A percentile compares a stretch with the other conserved stretches of the same genome.
phyloP scores from a whole-genome alignment of 92 coral and sea anemone species.

The Muricea muricata region DNA sequence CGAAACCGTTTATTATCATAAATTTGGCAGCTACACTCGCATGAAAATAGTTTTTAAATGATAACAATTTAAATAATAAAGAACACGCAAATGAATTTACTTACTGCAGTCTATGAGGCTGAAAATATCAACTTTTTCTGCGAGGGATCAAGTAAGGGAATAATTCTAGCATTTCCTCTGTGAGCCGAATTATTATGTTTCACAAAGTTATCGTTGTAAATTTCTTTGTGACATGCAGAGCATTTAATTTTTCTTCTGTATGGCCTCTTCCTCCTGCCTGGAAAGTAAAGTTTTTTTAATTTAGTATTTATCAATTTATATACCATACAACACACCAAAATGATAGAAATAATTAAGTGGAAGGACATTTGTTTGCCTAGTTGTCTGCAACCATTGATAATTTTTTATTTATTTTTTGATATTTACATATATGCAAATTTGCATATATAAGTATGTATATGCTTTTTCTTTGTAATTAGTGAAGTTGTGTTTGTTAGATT shows the following conservation, averaged over 20 bases:
- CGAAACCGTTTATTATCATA: no score
- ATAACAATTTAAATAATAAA: neutral
- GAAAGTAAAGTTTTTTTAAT: no score
- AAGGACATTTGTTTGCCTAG: no score
- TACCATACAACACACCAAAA: no score
- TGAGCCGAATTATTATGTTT: slow-evolving; percentile 31
- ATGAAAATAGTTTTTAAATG: neutral
- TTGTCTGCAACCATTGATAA: no score
- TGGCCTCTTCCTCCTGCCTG: slow-evolving; percentile 21
- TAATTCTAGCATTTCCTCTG: neutral
- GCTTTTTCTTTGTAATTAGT: no score
- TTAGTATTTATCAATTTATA: no score
- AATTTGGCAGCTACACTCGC: neutral
- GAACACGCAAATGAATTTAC: neutral
- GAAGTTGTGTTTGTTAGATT: no score
- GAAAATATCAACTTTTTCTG: slow-evolving; percentile 33
- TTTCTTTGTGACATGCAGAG: slow-evolving; percentile 21
- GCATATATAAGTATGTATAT: no score
- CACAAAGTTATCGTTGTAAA: slow-evolving; percentile 32
- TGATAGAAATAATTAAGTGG: no score
- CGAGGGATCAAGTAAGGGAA: slow-evolving; percentile 15
- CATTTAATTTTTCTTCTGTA: slow-evolving; percentile 21
- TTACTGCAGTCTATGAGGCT: neutral
- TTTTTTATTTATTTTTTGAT: no score
- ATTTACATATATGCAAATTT: no score